These are phyloP conservation scores for Brenthis hecate DNA, from an alignment of 2,888 invertebrate species.

Conservation along the genomic window DNA sequence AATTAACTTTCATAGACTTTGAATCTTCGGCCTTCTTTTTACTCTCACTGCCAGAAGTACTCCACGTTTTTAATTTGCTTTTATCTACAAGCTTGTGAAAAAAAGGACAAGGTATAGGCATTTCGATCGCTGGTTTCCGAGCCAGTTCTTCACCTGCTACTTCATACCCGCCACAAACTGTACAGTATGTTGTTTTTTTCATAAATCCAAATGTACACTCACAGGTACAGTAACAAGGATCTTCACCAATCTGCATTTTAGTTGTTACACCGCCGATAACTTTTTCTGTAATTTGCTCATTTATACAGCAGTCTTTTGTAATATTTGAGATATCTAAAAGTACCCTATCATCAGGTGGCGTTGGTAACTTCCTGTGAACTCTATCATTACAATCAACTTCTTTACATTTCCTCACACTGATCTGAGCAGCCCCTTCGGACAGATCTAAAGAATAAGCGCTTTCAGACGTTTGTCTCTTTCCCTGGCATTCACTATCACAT, in stretches of 20 bases:
- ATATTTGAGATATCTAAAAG: constrained; percentile 53
- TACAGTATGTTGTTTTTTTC: constrained; percentile 69
- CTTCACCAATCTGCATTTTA: constrained; percentile 53
- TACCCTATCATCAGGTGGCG: constrained; percentile 54
- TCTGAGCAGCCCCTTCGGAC: constrained; percentile 47
- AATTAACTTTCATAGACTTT: constrained; percentile 46
- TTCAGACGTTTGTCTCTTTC: constrained; percentile 42
- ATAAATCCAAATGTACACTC: constrained; percentile 68
- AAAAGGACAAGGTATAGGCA: constrained; percentile 69
- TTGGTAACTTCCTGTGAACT: constrained; percentile 47
- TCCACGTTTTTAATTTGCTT: constrained; percentile 55
- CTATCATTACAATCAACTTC: constrained; percentile 52
- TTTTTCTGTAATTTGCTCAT: constrained; percentile 47
- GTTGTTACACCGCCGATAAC: constrained; percentile 56
- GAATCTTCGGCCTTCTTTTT: constrained; percentile 50
- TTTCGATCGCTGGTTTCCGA: constrained; percentile 43
- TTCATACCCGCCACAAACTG: constrained; percentile 70
- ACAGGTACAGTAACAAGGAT: constrained; percentile 69
- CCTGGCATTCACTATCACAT: constrained; percentile 43
- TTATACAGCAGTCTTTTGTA: constrained; percentile 51
- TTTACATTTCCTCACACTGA: constrained; percentile 57
- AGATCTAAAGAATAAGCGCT: constrained; percentile 54
- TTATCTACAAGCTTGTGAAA: constrained; percentile 66
- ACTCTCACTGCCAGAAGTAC: constrained; percentile 60
- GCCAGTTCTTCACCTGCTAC: constrained; percentile 58